Base-by-base conservation (phyloP, 2,113 vertebrate species). In the Nicator chloris region DNA sequence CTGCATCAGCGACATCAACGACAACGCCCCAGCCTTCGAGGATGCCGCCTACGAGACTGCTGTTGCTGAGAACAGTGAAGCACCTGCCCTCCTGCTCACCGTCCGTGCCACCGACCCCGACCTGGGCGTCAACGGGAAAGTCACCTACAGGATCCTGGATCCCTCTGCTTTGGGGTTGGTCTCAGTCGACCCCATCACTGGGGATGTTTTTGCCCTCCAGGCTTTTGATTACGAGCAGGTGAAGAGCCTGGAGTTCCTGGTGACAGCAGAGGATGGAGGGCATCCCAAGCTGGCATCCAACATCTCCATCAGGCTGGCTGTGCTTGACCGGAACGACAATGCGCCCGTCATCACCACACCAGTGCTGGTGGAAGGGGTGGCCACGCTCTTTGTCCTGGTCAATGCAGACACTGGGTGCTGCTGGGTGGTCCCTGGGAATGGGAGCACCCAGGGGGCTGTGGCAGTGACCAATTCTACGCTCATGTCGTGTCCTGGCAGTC, bases 311-410 rank as follows among this genome's bases (percentile, higher is more conserved):
- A 88, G 97, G 53, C 96, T 99, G 47, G 92, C 95, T 42, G 86
- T 99, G 42, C 97, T 98, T 3, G 99, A 99, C 80, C 94, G 47
- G 68, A 99, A 99, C 0, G 99, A 99, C 95, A 99, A 99, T 2
- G 85, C 95, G 7, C 99, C 99, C 0, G 9, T 98, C 51, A 98
- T 99, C 88, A 97, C 95, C 5, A 88, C 96, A 7, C 99, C 99
- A 1, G 90, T 20, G 8, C 97, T 99, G 22, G 98, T 97, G 35
- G 98, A 97, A 39, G 98, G 98, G 1, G 71, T 86, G 24, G 98
- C 98, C 70, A 97, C 65, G 6, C 85, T 99, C 10, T 98, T 96
- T 0, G 90, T 99, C 44, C 98, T 99, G 13, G 98, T 99, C 40
- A 98, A 98, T 11, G 91, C 76, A 3, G 98, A 98, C 82, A 98